Conservation (phyloP, 2,888 invertebrate genomes). For the Hypomecis punctinalis region DNA sequence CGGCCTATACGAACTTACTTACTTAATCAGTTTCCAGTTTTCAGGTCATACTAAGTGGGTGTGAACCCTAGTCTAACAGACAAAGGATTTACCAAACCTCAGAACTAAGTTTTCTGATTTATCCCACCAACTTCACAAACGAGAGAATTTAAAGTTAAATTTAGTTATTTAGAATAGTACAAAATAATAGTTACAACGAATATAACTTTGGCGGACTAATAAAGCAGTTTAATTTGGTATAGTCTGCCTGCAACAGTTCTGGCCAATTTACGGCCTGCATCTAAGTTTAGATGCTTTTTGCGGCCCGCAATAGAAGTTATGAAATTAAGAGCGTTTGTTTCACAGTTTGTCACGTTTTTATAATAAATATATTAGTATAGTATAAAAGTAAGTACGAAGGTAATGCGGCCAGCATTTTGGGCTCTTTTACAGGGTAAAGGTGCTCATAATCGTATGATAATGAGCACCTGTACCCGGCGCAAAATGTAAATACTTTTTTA, state of each 20-base stretch:
- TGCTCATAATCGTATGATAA: too few species aligned
- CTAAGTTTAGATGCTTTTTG: background rate
- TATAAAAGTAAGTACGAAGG: too few species aligned
- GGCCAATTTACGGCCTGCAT: slow-evolving; percentile 4
- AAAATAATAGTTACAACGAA: slow-evolving; percentile 13
- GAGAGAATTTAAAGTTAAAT: slow-evolving; percentile 1
- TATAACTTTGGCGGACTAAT: slow-evolving; percentile 14
- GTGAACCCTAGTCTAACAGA: background rate
- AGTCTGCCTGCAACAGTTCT: slow-evolving; percentile 7
- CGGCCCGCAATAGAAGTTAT: background rate
- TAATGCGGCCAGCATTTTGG: too few species aligned
- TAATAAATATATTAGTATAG: too few species aligned
- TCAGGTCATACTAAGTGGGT: too few species aligned
- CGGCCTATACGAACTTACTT: too few species aligned
- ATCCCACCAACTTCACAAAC: slow-evolving; percentile 4
- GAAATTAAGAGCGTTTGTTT: background rate
- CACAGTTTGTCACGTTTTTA: background rate
- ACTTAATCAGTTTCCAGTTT: too few species aligned
- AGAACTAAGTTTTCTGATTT: slow-evolving; percentile 5
- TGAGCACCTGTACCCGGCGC: too few species aligned
- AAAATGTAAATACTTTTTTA: too few species aligned
- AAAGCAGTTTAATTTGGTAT: slow-evolving; percentile 23
- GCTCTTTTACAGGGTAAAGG: too few species aligned
- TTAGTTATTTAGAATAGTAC: slow-evolving; percentile 2
- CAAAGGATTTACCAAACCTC: slow-evolving; percentile 4